A percentile compares a stretch with the other conserved stretches of the same genome.
Conservation (phyloP, 2,113 vertebrate genomes). For the Phalacrocorax carbo region DNA sequence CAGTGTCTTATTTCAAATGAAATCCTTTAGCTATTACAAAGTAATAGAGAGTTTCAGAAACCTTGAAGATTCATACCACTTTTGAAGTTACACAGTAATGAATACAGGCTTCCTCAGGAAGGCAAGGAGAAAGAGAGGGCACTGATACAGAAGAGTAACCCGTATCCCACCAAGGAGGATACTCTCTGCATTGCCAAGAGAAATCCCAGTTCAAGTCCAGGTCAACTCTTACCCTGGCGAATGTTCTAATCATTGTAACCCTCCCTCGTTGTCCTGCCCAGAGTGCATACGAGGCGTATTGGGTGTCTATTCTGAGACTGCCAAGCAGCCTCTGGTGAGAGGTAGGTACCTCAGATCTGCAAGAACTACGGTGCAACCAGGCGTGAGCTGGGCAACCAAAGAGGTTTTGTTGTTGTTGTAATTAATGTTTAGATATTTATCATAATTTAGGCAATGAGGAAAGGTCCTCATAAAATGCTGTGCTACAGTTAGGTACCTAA, state of each 20-base stretch:
- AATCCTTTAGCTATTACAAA: background rate
- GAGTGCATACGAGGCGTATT: fast-evolving
- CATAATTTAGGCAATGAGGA: background rate
- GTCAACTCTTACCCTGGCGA: background rate
- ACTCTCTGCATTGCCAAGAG: background rate
- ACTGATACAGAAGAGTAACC: background rate
- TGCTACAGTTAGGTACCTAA: background rate
- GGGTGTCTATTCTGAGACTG: background rate
- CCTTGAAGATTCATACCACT: background rate
- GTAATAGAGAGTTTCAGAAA: background rate
- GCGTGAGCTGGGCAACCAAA: background rate
- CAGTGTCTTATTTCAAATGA: background rate
- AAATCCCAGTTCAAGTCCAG: background rate
- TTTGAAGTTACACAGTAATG: background rate
- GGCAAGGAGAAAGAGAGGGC: background rate
- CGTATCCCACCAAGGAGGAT: background rate
- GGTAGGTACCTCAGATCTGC: background rate
- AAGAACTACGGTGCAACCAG: background rate
- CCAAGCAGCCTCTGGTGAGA: background rate
- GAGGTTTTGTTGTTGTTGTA: background rate
- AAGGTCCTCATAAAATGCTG: background rate
- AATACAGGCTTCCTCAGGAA: background rate
- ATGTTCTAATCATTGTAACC: background rate
- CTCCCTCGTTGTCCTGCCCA: background rate
- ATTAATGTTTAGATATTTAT: background rate